Percentiles rank a stretch among this genome's conserved stretches.
Conservation (phyloP, 2,797 vertebrate genomes). For the Vespertilio murinus region DNA sequence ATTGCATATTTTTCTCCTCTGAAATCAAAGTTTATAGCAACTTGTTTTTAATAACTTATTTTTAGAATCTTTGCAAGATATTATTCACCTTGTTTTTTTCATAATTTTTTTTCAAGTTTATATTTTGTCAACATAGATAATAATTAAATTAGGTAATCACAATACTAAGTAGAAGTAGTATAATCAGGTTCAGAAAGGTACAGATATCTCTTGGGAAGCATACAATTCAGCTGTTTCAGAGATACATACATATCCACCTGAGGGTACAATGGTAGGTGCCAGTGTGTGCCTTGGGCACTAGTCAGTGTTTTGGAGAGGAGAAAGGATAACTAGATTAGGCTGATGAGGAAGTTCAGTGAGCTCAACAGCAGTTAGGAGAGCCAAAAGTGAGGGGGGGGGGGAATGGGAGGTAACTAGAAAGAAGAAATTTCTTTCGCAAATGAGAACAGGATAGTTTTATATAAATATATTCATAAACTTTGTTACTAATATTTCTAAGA, state of each 20-base stretch:
- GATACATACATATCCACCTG: neutral
- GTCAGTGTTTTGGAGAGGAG: neutral
- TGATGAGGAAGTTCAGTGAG: neutral
- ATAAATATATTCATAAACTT: conserved; percentile 39
- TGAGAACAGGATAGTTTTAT: neutral
- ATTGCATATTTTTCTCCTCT: neutral
- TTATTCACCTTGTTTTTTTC: neutral
- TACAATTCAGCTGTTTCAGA: neutral
- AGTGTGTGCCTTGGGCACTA: neutral
- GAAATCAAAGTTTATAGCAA: neutral
- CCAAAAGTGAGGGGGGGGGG: neutral
- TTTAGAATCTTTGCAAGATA: neutral
- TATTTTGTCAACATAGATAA: neutral
- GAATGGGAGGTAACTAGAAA: neutral
- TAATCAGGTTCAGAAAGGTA: neutral
- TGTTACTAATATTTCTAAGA: conserved; percentile 44
- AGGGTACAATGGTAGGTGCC: neutral
- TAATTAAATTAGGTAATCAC: neutral
- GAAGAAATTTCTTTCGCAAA: neutral
- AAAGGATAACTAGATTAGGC: neutral
- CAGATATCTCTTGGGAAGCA: neutral
- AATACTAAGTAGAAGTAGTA: neutral
- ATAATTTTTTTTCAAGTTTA: neutral
- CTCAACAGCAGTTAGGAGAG: neutral
- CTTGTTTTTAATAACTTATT: neutral